phyloP scores from a whole-genome alignment of 2,113 vertebrate species.

The Esox niger region DNA sequence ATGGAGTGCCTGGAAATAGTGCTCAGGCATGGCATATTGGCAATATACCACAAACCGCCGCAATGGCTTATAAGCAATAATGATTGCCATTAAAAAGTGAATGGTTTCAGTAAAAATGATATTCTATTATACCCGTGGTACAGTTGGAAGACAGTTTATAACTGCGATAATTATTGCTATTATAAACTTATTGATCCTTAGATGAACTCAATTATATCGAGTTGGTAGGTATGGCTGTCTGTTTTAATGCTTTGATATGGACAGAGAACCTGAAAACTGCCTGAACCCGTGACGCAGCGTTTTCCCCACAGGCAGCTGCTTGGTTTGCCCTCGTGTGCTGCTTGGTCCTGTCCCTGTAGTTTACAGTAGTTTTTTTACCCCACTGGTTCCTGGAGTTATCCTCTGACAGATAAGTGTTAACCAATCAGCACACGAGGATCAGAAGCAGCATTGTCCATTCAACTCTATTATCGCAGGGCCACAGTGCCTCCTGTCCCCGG shows the following conservation, averaged over 20 bases:
- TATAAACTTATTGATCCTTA: too few species aligned
- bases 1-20: too few species aligned
- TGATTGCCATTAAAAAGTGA: too few species aligned
- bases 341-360: not conserved
- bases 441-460: slow-evolving; percentile 68
- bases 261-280: not conserved
- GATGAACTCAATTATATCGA: not conserved
- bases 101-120: too few species aligned
- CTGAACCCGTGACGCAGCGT: not conserved
- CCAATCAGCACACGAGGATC: slow-evolving; percentile 64
- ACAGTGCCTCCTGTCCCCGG: slow-evolving; percentile 73
- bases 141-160: too few species aligned
- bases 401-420: slow-evolving; percentile 50
- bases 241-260: not conserved
- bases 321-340: not conserved
- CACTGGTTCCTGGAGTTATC: slow-evolving; percentile 53
- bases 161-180: too few species aligned
- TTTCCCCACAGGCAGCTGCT: not conserved
- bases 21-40: too few species aligned
- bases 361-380: slow-evolving; percentile 43
- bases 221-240: not conserved
- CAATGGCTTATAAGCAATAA: too few species aligned
- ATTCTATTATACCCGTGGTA: too few species aligned
- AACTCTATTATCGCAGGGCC: slow-evolving; percentile 69
- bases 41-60: too few species aligned